Conservation (phyloP, 2,113 vertebrate genomes). For the Rhinogobius similis region DNA sequence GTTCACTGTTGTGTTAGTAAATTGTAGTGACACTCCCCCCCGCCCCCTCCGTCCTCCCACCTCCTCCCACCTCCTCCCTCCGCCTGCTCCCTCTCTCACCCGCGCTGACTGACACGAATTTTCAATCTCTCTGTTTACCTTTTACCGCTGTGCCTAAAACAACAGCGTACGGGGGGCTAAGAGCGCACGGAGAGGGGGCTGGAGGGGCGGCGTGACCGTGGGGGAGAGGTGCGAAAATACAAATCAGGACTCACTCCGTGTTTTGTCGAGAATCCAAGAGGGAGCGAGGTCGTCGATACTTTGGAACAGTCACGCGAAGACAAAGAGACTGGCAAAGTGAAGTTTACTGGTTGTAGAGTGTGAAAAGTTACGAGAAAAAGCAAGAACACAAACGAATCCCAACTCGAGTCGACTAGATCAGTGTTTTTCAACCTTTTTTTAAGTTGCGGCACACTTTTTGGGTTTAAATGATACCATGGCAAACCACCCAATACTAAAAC, state of each 20-base stretch:
- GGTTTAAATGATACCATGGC: too few species aligned
- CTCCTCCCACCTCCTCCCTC: conserved; percentile 49
- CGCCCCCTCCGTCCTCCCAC: conserved; percentile 37
- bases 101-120: conserved; percentile 82
- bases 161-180: conserved; percentile 72
- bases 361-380: too few species aligned
- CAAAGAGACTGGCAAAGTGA: conserved; percentile 16
- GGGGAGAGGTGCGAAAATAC: conserved; percentile 69
- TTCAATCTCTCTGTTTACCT: conserved; percentile 85
- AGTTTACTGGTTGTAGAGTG: too few species aligned
- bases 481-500: too few species aligned
- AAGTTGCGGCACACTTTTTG: too few species aligned
- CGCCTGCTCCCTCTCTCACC: conserved; percentile 71
- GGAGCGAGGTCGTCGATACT: conserved; percentile 47
- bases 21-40: conserved; percentile 77
- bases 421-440: too few species aligned
- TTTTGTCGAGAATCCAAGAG: conserved; percentile 62
- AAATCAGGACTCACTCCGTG: conserved; percentile 67
- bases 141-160: conserved; percentile 84
- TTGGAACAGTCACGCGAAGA: conserved; percentile 56
- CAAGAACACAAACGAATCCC: too few species aligned
- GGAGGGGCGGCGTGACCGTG: conserved; percentile 20
- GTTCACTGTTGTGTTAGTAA: conserved; percentile 84
- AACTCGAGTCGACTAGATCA: too few species aligned
- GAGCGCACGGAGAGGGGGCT: conserved; percentile 29